Conservation (phyloP, 2,888 invertebrate species). For the Cryptus viduatorius region DNA sequence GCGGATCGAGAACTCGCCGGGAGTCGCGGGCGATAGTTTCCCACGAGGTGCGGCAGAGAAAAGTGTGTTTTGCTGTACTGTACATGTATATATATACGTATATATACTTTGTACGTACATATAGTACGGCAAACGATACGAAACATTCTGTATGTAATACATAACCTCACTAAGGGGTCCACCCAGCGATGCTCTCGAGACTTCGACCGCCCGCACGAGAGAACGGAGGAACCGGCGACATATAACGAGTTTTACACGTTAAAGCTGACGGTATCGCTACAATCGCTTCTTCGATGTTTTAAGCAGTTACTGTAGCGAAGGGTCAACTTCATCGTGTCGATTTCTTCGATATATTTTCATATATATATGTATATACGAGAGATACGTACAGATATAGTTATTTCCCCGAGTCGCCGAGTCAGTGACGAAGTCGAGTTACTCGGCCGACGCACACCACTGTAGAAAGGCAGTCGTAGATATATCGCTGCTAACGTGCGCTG, state of each 20-base stretch:
- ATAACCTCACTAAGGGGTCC: conserved; percentile 16
- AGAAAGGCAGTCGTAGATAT: background rate
- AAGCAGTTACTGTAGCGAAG: background rate
- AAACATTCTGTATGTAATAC: conserved; percentile 18
- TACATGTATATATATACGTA: background rate
- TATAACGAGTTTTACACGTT: background rate
- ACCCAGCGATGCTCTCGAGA: conserved; percentile 22
- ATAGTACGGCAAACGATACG: conserved; percentile 1
- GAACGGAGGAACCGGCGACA: conserved; percentile 17
- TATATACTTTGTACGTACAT: background rate
- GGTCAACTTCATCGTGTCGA: conserved; percentile 9
- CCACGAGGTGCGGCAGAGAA: conserved; percentile 52
- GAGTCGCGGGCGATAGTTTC: conserved; percentile 53
- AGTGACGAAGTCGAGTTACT: conserved; percentile 19
- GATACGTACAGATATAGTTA: background rate
- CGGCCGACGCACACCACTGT: conserved; percentile 13
- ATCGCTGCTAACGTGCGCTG: background rate
- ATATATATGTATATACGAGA: background rate
- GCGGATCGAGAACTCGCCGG: conserved; percentile 41
- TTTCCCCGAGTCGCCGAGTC: conserved; percentile 1
- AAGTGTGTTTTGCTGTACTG: conserved; percentile 25
- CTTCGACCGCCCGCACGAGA: conserved; percentile 29
- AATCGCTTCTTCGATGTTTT: background rate
- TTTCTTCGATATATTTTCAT: background rate
- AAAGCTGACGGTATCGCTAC: conserved; percentile 7